Percentiles rank a stretch among this genome's conserved stretches.
phyloP scores from a whole-genome alignment of 2,888 invertebrate genomes.

The Liodrosophila aerea region DNA sequence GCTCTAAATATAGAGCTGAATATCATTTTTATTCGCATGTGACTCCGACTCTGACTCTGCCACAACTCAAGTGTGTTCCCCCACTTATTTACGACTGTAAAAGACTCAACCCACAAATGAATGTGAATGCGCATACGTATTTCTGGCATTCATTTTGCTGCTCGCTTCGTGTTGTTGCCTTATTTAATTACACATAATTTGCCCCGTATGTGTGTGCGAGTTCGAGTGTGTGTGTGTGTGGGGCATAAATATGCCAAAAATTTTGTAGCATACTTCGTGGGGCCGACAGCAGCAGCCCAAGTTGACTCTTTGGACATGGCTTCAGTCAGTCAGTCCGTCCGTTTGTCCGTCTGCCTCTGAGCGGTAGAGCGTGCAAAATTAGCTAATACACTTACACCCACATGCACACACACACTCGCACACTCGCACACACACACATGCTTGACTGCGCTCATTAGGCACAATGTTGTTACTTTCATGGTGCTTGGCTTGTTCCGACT shows the following conservation, averaged over 20 bases:
- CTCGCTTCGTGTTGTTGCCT: constrained; percentile 31
- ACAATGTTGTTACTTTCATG: constrained; percentile 65
- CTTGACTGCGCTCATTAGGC: constrained; percentile 70
- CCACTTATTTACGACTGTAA: constrained; percentile 45
- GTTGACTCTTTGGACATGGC: constrained; percentile 53
- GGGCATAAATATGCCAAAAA: constrained; percentile 51
- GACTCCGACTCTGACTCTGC: no score
- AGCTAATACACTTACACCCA: constrained; percentile 33
- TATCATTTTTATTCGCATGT: neutral
- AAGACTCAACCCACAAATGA: constrained; percentile 14
- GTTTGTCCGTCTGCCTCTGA: constrained; percentile 1
- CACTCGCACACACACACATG: constrained; percentile 31
- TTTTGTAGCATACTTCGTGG: constrained; percentile 46
- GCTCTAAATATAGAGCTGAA: neutral
- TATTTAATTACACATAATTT: constrained; percentile 63
- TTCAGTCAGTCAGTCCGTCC: constrained; percentile 7
- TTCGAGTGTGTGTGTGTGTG: constrained; percentile 13
- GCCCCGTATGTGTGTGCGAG: constrained; percentile 17
- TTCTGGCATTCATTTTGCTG: constrained; percentile 57
- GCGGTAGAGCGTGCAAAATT: constrained; percentile 51
- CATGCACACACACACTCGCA: constrained; percentile 4
- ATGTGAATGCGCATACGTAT: constrained; percentile 8
- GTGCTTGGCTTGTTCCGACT: constrained; percentile 57
- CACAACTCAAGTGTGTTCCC: constrained; percentile 30
- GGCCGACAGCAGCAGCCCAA: constrained; percentile 31